These are phyloP conservation scores for Cygnus atratus DNA, from an alignment of 2,113 vertebrate genomes.

Conservation along the genomic window DNA sequence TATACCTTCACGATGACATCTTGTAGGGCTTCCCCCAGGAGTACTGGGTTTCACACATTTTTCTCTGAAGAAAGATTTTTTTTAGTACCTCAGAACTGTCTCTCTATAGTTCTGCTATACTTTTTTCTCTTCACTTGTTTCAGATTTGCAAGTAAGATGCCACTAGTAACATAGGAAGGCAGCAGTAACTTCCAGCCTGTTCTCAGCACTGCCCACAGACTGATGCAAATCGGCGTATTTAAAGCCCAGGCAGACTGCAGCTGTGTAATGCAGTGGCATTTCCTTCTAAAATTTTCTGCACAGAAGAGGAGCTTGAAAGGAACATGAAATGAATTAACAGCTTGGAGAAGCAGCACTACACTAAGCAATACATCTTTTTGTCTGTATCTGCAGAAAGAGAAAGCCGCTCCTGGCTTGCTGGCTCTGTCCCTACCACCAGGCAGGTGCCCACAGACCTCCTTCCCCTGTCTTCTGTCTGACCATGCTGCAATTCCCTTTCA, in stretches of 20 bases:
- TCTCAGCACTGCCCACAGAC: conserved; percentile 37
- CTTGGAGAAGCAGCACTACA: conserved; percentile 2
- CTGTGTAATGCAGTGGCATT: conserved; percentile 61
- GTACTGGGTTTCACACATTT: not conserved
- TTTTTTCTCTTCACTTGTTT: conserved; percentile 8
- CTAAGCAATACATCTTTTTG: conserved; percentile 35
- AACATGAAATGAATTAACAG: conserved; percentile 24
- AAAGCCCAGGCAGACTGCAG: conserved; percentile 50
- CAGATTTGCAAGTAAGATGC: conserved; percentile 14
- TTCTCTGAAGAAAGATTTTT: not conserved
- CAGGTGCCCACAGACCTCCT: not conserved
- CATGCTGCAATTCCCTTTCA: not conserved
- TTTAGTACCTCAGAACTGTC: not conserved
- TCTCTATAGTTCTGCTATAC: not conserved
- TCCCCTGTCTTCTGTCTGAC: not conserved
- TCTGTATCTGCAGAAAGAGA: not conserved
- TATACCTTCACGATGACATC: not conserved
- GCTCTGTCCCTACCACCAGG: not conserved
- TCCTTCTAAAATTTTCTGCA: conserved; percentile 43
- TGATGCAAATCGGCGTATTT: conserved; percentile 46
- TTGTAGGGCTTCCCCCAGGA: not conserved
- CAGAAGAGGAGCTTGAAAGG: conserved; percentile 42
- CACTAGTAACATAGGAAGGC: not conserved
- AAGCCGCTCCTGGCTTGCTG: not conserved
- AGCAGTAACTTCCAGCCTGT: conserved; percentile 24